phyloP scores from a whole-genome alignment of 2,888 invertebrate genomes.

The Lycocerus yunnanus region DNA sequence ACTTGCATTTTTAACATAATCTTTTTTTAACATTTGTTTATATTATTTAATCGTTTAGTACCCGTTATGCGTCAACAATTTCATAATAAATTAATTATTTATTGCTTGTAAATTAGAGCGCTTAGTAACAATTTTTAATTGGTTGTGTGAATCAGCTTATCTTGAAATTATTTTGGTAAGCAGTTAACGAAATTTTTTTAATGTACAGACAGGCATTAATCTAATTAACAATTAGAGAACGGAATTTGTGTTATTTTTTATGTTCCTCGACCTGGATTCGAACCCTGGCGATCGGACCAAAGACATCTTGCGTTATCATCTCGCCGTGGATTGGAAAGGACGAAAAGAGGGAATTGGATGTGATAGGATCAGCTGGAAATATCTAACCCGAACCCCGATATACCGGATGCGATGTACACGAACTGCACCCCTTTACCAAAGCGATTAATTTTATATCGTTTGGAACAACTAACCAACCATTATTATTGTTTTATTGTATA shows the following conservation, averaged over 20 bases:
- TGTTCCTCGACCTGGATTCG: not conserved
- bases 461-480: not conserved
- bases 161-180: not conserved
- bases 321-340: too few species aligned
- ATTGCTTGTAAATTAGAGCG: not conserved
- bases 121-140: not conserved
- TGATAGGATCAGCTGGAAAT: too few species aligned
- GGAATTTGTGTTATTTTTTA: not conserved
- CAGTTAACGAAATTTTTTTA: not conserved
- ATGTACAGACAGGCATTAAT: too few species aligned
- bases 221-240: too few species aligned
- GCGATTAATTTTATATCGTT: not conserved
- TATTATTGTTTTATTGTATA: too few species aligned
- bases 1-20: not conserved
- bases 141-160: not conserved
- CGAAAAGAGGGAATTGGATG: too few species aligned
- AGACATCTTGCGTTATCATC: too few species aligned
- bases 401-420: too few species aligned
- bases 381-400: too few species aligned
- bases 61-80: slow-evolving; percentile 1
- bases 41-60: not conserved
- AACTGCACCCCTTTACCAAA: too few species aligned
- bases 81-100: slow-evolving; percentile 1
- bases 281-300: not conserved
- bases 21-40: not conserved